Conservation (phyloP, 2,797 vertebrate genomes). For the Xerus rutilus region DNA sequence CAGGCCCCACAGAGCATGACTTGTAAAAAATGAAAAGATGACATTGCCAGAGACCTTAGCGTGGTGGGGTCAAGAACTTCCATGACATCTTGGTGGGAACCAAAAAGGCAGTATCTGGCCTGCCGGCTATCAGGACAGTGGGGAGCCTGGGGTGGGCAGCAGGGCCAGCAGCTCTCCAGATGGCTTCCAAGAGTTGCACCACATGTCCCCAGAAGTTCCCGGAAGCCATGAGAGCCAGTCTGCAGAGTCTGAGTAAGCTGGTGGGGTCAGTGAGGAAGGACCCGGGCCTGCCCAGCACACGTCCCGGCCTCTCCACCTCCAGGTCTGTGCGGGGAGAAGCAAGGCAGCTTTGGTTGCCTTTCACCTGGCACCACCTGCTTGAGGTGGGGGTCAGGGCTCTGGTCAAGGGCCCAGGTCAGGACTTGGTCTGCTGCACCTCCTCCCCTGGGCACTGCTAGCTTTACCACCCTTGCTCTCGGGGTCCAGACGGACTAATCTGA, state of each 20-base stretch:
- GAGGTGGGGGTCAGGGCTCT: not conserved
- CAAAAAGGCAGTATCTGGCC: not conserved
- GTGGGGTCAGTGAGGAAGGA: not conserved
- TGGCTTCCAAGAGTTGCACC: not conserved
- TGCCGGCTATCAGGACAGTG: not conserved
- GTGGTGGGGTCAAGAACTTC: not conserved
- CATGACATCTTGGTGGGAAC: not conserved
- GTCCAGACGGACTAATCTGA: not conserved
- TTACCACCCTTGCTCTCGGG: not conserved
- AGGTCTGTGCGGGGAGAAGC: not conserved
- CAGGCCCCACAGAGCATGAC: not conserved
- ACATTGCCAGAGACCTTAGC: not conserved
- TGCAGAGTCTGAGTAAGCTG: fast-evolving
- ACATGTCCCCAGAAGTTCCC: not conserved
- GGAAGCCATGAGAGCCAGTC: not conserved
- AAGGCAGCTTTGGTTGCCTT: not conserved
- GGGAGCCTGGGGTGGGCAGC: not conserved
- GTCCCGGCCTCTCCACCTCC: no score
- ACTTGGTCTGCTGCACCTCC: no score
- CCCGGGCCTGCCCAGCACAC: no score
- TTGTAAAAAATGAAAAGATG: not conserved
- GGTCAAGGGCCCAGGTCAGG: not conserved
- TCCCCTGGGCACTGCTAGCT: not conserved
- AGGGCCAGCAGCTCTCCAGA: not conserved
- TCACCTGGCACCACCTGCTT: not conserved